phyloP scores from a whole-genome alignment of 2,113 vertebrate species.

The Chroicocephalus ridibundus region DNA sequence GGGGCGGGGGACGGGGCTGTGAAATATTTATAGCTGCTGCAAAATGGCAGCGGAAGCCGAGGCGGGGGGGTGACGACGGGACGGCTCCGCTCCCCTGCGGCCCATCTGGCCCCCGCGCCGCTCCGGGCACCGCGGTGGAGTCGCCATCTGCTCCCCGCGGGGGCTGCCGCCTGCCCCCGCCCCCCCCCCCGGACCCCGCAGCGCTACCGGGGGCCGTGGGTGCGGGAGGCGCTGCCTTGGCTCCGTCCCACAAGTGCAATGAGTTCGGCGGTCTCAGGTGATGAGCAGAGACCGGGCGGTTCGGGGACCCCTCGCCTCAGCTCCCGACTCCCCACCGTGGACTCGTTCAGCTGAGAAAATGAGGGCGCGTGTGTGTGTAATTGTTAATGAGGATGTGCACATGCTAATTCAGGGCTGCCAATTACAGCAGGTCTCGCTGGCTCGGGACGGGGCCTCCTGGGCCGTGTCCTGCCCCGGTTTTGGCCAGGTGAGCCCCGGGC shows the following conservation, averaged over 20 bases:
- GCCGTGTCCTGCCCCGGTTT: background rate
- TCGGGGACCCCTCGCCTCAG: fast-evolving
- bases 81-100: background rate
- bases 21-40: background rate
- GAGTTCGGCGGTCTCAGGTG: fast-evolving
- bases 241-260: background rate
- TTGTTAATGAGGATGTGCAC: background rate
- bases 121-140: background rate
- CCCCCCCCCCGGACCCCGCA: background rate
- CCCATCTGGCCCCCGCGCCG: background rate
- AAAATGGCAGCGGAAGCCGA: background rate
- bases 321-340: fast-evolving
- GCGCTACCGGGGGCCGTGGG: fast-evolving
- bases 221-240: background rate
- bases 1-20: background rate
- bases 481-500: background rate
- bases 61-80: background rate
- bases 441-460: background rate
- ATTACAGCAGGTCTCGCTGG: background rate
- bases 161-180: background rate
- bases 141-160: conserved; percentile 3
- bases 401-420: background rate
- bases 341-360: background rate
- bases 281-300: fast-evolving
- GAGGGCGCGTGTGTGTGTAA: background rate